Percentiles rank a stretch among this genome's conserved stretches.
Conservation (phyloP, 2,113 vertebrate species). For the Cheilinus undulatus region DNA sequence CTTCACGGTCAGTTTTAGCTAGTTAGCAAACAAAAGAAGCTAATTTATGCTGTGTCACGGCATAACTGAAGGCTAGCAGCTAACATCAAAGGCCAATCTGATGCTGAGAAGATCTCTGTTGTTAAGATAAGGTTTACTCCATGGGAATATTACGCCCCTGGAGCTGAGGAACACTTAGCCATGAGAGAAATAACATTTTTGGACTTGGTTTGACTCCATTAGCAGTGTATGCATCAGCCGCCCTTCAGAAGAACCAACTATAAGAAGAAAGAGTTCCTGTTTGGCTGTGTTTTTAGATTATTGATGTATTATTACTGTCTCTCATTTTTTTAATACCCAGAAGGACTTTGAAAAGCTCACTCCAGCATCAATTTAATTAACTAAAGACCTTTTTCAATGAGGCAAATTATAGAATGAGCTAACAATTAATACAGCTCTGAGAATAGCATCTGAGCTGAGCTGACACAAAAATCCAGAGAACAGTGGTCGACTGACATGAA, state of each 20-base stretch:
- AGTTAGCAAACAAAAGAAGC: too few relatives aligned
- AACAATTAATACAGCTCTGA: constrained; percentile 80
- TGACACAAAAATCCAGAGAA: constrained; percentile 63
- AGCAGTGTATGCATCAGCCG: constrained; percentile 17
- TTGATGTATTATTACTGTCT: constrained; percentile 62
- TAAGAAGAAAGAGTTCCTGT: constrained; percentile 40
- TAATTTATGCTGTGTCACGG: too few relatives aligned
- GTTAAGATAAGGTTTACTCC: too few relatives aligned
- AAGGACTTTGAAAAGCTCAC: constrained; percentile 75
- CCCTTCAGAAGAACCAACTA: constrained; percentile 23
- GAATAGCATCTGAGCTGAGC: constrained; percentile 72
- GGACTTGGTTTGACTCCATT: constrained; percentile 20
- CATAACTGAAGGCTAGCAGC: background rate
- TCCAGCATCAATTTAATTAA: constrained; percentile 82
- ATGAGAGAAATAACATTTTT: background rate
- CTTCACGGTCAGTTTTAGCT: too few relatives aligned
- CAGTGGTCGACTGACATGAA: constrained; percentile 48
- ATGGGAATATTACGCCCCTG: too few relatives aligned
- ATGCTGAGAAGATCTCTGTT: too few relatives aligned
- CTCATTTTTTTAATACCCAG: constrained; percentile 60
- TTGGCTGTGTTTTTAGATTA: constrained; percentile 70
- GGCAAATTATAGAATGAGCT: constrained; percentile 72
- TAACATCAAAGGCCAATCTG: too few relatives aligned
- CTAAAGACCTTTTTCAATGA: constrained; percentile 80
- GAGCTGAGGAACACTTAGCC: too few relatives aligned